Conservation (phyloP, 2,113 vertebrate genomes). For the Camelus dromedarius region DNA sequence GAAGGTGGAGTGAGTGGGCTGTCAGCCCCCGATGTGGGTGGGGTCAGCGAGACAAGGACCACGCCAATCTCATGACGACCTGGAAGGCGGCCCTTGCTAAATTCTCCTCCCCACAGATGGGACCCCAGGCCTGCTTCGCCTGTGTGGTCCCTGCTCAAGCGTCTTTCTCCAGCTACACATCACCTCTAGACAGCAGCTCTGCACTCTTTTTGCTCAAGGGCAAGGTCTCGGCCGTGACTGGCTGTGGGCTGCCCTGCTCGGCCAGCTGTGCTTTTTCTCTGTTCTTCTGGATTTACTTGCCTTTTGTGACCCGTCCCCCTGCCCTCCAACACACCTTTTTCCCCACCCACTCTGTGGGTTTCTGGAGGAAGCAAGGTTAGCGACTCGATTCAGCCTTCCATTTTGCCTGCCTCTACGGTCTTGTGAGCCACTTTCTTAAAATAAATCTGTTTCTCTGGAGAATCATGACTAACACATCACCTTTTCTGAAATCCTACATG, state of each 20-base stretch:
- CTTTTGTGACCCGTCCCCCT: background rate
- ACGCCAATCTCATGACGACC: background rate
- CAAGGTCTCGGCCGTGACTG: background rate
- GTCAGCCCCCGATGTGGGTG: background rate
- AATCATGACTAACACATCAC: background rate
- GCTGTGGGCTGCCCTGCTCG: background rate
- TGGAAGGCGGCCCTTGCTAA: background rate
- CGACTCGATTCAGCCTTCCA: background rate
- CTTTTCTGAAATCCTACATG: background rate
- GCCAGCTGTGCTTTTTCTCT: background rate
- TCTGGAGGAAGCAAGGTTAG: background rate
- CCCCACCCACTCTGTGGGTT: background rate
- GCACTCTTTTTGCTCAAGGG: background rate
- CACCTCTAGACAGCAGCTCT: background rate
- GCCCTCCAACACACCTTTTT: background rate
- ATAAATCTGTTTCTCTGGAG: background rate
- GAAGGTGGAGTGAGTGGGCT: background rate
- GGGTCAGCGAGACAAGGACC: background rate
- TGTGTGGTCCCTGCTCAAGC: background rate
- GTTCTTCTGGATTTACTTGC: background rate
- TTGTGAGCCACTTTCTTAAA: background rate
- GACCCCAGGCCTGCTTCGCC: background rate
- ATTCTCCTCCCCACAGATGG: background rate
- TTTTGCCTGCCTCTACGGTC: background rate
- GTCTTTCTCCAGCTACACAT: background rate